Base-by-base conservation (phyloP, 92 coral and sea anemone species). In the Blastomussa wellsi region DNA sequence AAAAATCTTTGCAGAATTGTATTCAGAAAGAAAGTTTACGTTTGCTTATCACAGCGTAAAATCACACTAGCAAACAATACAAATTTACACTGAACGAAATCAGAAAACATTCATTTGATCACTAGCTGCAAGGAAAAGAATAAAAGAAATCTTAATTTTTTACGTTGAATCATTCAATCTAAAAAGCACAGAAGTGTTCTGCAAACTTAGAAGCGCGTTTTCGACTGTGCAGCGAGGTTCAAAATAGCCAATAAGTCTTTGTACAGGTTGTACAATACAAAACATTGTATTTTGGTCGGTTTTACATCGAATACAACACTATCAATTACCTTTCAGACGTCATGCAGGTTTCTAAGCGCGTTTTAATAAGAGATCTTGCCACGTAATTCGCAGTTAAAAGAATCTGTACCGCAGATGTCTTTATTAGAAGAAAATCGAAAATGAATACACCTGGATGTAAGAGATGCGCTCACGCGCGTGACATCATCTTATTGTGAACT, bases 221-320 rank as follows among this genome's bases (percentile, higher is more conserved):
- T 31, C 37, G 31, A 41, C 32, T 52, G 9, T 19, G 57, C 36
- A 15, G 39, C 12, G 74, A 26, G 38, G 32, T 12, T 38, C 37
- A n/a, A 79, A 64, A 65, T 79, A 62, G 29, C 15, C 55, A n/a
- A 62, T 38, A 79, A 79, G 41, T 62, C 11, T 26, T 11, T 62
- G 15, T 59, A 3, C n/a, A n/a, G n/a, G n/a, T 5, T 8, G 33
- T n/a, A 44, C 49, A 31, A 33, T 5, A 42, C 37, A 41, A 42
- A 47, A 26, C 22, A 74, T 20, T 24, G 79, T 26, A 41, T n/a
- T 74, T 28, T 42, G 47, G 44, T 49, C 79, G 24, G 38, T 36
- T 44, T 74, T 24, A 12, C 0, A 26, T 39, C 52, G 14, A 15
- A 24, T 28, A 4, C 55, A 39, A 24, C 33, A 74, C 33, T 22